These are phyloP conservation scores for Tyrannus savana DNA, from an alignment of 2,113 vertebrate genomes.

Conservation along the genomic window DNA sequence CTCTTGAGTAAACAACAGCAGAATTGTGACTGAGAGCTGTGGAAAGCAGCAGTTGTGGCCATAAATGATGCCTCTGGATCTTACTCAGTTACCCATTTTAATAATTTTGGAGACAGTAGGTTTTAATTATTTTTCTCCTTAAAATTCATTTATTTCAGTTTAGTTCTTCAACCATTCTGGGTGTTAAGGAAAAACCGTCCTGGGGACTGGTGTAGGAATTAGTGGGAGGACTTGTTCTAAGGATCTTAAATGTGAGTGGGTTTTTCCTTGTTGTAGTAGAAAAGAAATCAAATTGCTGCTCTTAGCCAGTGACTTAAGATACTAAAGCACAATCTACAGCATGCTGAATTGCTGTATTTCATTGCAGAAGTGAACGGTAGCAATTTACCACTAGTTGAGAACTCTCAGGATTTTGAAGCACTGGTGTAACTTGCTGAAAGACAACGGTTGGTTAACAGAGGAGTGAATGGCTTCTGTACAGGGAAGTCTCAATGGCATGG, in stretches of 20 bases:
- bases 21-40: background rate
- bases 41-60: background rate
- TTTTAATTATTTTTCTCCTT: background rate
- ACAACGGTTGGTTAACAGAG: background rate
- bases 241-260: background rate
- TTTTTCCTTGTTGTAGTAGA: background rate
- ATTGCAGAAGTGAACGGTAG: background rate
- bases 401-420: background rate
- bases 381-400: constrained; percentile 11
- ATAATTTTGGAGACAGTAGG: background rate
- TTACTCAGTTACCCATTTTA: background rate
- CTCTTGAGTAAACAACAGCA: background rate
- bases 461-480: background rate
- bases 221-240: background rate
- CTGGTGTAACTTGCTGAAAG: background rate
- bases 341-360: background rate
- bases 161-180: background rate
- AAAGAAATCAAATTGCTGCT: constrained; percentile 10
- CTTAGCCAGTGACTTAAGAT: constrained; percentile 1
- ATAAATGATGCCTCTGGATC: background rate
- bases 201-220: background rate
- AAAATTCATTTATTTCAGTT: background rate
- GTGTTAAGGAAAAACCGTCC: background rate
- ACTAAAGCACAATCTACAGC: background rate
- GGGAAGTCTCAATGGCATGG: background rate